Base-by-base conservation (phyloP, 2,113 vertebrate species). In the Pomatostomus ruficeps region DNA sequence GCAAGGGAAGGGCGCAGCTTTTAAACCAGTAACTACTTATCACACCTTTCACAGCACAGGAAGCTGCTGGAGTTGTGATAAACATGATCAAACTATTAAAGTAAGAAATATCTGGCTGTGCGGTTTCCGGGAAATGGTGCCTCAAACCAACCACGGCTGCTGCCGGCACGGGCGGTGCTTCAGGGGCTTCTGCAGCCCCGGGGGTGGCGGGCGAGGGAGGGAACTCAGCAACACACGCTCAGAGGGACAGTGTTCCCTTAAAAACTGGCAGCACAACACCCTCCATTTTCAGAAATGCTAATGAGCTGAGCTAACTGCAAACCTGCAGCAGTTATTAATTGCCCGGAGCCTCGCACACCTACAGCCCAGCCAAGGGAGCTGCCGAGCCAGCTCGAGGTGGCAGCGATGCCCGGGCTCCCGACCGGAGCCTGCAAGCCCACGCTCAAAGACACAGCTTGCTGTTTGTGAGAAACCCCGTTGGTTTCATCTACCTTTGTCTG, bases 11-110 rank as follows among this genome's bases (percentile, higher is more conserved):
- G 63, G 93, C 16, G 9, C 51, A 74, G 66, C 71, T 89, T 85
- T 91, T 21, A 85, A 91, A 88, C 77, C 87, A 91, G 71, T 42
- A 66, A 79, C 93, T 81, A 79, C 90, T 92, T 45, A 80, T 88
- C 91, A 33, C 93, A 96, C 94, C 94, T 95, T 89, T 43, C 88
- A n/a, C 70, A 83, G 93, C 85, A 68, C 95, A 93, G 96, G 96
- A 97, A 97, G 93, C 95, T 95, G 95, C 97, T 43, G 63, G 90
- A 89, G 94, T 36, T 54, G 54, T 61, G 93, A 95, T 91, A 96
- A 96, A 93, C 83, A 94, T 2, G 48, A 95, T 95, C 91, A 62
- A 92, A 91, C 88, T 89, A 83, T 91, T 73, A 65, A 76, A 85
- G 75, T 66, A 59, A 90, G 52, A 90, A 92, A 70, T 93, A 92